Evolutionary conservation across 2,113 vertebrate species (phyloP).

Genomic region (Etheostoma cragini): DNA sequence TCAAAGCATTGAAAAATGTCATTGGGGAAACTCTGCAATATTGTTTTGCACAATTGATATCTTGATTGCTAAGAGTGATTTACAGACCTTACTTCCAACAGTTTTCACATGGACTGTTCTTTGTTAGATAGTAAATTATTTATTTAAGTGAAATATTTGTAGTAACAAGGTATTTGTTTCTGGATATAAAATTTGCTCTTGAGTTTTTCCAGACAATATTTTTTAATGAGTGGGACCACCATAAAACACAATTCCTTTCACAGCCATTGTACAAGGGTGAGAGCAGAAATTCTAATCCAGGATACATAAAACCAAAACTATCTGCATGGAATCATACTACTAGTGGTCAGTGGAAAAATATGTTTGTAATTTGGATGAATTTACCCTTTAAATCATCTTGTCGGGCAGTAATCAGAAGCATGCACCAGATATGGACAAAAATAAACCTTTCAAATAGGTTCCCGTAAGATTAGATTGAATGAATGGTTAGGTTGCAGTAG

Average conservation of each 20-base stretch:
- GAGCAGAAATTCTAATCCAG: too few species aligned
- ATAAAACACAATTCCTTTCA: background rate
- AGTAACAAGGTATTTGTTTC: background rate
- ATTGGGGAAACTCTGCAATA: too few species aligned
- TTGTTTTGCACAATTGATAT: too few species aligned
- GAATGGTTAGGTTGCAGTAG: background rate
- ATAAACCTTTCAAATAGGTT: background rate
- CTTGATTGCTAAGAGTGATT: too few species aligned
- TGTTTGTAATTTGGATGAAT: slow-evolving; percentile 26
- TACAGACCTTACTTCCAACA: too few species aligned
- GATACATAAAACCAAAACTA: background rate
- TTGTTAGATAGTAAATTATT: too few species aligned
- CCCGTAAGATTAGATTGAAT: background rate
- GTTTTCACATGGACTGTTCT: too few species aligned
- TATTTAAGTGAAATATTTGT: too few species aligned
- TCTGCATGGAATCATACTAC: background rate
- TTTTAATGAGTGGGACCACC: too few species aligned
- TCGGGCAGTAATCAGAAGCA: slow-evolving; percentile 16
- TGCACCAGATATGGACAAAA: slow-evolving; percentile 34
- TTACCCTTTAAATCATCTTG: slow-evolving; percentile 27
- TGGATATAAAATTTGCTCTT: too few species aligned
- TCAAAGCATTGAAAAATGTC: background rate
- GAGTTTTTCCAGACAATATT: background rate
- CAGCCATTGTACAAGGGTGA: background rate
- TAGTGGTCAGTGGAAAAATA: background rate